These are phyloP conservation scores for Uropsilus gracilis DNA, from an alignment of 2,113 vertebrate genomes.

Conservation along the genomic window DNA sequence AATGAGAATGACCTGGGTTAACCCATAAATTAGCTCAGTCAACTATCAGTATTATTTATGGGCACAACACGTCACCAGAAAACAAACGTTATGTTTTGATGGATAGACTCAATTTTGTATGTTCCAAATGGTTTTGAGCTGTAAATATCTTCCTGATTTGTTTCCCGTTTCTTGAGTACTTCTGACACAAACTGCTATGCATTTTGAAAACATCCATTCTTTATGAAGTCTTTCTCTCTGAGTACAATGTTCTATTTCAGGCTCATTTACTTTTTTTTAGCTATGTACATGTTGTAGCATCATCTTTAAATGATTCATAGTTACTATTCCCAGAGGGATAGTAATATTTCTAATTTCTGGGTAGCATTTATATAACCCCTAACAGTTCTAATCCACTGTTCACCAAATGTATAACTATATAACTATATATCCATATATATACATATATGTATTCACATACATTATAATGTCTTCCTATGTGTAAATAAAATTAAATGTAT, in stretches of 20 bases:
- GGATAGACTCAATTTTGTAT: background rate
- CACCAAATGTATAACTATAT: background rate
- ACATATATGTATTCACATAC: background rate
- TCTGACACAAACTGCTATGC: background rate
- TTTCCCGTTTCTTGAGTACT: conserved; percentile 14
- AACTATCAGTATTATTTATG: conserved; percentile 68
- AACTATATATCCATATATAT: background rate
- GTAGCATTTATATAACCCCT: background rate
- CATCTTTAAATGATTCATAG: background rate
- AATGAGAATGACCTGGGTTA: conserved; percentile 68
- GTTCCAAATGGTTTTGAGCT: background rate
- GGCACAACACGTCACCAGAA: conserved; percentile 40
- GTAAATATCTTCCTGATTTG: background rate
- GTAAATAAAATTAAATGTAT: background rate
- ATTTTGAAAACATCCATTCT: background rate
- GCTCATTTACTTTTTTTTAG: background rate
- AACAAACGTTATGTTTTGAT: conserved; percentile 43
- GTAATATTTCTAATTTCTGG: background rate
- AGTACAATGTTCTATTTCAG: background rate
- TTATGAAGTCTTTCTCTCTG: background rate
- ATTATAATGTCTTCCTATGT: background rate
- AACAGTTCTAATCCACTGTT: background rate
- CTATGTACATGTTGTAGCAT: background rate
- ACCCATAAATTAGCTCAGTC: conserved; percentile 73
- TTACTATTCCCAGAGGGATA: background rate